These are phyloP conservation scores for Thumatha senex DNA, from an alignment of 2,888 invertebrate species.

Conservation along the genomic window DNA sequence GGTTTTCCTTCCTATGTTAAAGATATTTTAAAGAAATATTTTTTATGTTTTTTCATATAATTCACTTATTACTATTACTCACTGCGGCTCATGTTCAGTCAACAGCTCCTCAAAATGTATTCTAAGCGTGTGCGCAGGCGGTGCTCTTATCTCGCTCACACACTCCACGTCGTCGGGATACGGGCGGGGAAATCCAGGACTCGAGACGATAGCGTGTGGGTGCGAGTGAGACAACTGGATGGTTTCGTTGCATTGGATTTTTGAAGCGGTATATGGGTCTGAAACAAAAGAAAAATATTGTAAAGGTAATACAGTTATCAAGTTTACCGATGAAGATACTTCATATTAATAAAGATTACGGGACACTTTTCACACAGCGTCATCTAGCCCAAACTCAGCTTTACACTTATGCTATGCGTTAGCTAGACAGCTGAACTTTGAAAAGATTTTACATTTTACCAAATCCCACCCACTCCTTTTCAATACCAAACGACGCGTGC, in stretches of 20 bases:
- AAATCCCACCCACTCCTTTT: too few relatives aligned
- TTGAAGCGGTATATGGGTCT: slow-evolving; percentile 72
- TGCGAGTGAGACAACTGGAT: slow-evolving; percentile 86
- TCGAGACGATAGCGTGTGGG: slow-evolving; percentile 87
- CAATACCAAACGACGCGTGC: too few relatives aligned
- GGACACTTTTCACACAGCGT: too few relatives aligned
- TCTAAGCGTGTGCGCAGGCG: slow-evolving; percentile 87
- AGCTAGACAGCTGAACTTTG: too few relatives aligned
- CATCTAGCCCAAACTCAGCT: too few relatives aligned
- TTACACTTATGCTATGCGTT: too few relatives aligned
- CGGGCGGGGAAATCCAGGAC: slow-evolving; percentile 91
- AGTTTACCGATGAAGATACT: too few relatives aligned
- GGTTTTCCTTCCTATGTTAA: too few relatives aligned
- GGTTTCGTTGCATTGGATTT: slow-evolving; percentile 86
- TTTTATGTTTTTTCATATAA: too few relatives aligned
- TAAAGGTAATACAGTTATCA: background rate
- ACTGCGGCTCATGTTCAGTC: slow-evolving; percentile 91
- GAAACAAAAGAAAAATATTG: slow-evolving; percentile 44
- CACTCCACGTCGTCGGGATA: slow-evolving; percentile 92
- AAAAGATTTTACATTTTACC: too few relatives aligned
- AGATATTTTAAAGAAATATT: too few relatives aligned
- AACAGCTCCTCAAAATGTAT: slow-evolving; percentile 90
- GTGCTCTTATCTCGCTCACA: slow-evolving; percentile 87
- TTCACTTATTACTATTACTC: slow-evolving; percentile 70
- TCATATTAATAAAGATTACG: too few relatives aligned